Evolutionary conservation across 2,113 vertebrate genomes (phyloP), one percentile per base, ranked within the genome.

Genomic region (Martes martes): DNA sequence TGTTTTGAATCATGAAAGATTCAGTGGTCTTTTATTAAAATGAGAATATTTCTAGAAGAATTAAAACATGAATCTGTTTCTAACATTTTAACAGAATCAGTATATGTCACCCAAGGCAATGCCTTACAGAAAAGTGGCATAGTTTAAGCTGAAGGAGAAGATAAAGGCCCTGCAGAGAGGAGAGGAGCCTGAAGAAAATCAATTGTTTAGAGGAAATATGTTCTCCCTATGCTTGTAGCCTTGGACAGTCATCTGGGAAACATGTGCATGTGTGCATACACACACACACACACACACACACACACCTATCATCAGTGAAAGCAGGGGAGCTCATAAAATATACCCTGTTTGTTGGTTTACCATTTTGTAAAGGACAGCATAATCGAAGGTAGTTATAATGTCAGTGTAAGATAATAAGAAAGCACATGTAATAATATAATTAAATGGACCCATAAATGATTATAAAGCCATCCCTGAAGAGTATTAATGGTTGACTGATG

Each of bases 71-170:
- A 92, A 85, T 81, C 21, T 86, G 10, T 85, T 42, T 18, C 10
- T 85, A 85, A 61, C 24, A 52, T 86, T 67, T 82, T 90, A 93
- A n/a, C 57, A 91, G 39, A 82, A 81, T 92, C 50, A 45, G 18
- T 55, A 5, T 50, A 39, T 15, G 19, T 74, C n/a, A 14, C 15
- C 69, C 55, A 84, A 92, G 26, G 36, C 83, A 96, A 11, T 88
- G 8, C 3, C 4, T 59, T 85, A 42, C 0, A 92, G 63, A 81
- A 80, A 39, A 84, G n/a, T 21, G n/a, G 16, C 7, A 39, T 15
- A 52, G 45, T 7, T 4, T 78, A 52, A 94, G 39, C 11, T n/a
- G 10, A 42, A 63, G 24, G 23, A 28, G 88, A 85, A 79, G 73
- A 36, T 33, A 59, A 31, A 28, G 19, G 18, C 26, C 19, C 36